These are phyloP conservation scores for Tragelaphus strepsiceros DNA, from an alignment of 2,113 vertebrate species.

Conservation along the genomic window DNA sequence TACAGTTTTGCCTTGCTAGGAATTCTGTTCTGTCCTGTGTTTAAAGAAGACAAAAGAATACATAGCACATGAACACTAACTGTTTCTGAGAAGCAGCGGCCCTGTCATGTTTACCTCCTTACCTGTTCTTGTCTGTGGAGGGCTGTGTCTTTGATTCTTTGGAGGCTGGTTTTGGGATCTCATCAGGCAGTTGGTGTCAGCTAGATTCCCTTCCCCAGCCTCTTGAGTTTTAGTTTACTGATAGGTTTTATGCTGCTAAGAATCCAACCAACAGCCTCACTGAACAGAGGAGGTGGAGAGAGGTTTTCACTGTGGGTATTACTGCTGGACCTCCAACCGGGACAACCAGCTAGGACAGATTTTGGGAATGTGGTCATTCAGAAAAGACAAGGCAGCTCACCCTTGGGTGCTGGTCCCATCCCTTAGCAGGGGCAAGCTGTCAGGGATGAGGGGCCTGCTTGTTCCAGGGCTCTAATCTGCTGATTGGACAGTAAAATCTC, in stretches of 20 bases:
- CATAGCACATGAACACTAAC: slow-evolving; percentile 71
- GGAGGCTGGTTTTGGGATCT: slow-evolving; percentile 68
- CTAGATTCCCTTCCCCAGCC: slow-evolving; percentile 42
- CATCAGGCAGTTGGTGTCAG: neutral
- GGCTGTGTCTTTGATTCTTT: slow-evolving; percentile 68
- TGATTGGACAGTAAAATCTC: neutral
- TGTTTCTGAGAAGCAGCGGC: slow-evolving; percentile 68
- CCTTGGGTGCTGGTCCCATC: neutral
- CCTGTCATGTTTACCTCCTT: slow-evolving; percentile 76
- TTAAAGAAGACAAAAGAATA: slow-evolving; percentile 47
- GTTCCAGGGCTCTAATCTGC: neutral
- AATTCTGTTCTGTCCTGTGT: slow-evolving; percentile 68
- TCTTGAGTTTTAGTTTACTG: slow-evolving; percentile 71
- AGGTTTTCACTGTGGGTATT: slow-evolving; percentile 57
- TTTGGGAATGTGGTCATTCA: neutral
- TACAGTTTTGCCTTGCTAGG: slow-evolving; percentile 59
- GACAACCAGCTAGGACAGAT: neutral
- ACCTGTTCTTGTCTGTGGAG: slow-evolving; percentile 63
- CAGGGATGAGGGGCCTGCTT: slow-evolving; percentile 10
- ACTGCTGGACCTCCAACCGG: slow-evolving; percentile 32
- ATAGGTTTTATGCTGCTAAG: slow-evolving; percentile 83
- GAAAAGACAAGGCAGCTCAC: slow-evolving; percentile 19
- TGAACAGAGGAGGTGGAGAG: slow-evolving; percentile 60
- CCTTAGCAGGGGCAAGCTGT: neutral
- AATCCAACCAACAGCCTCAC: slow-evolving; percentile 77